phyloP scores from a whole-genome alignment of 2,113 vertebrate species.

The Cepphus grylle region DNA sequence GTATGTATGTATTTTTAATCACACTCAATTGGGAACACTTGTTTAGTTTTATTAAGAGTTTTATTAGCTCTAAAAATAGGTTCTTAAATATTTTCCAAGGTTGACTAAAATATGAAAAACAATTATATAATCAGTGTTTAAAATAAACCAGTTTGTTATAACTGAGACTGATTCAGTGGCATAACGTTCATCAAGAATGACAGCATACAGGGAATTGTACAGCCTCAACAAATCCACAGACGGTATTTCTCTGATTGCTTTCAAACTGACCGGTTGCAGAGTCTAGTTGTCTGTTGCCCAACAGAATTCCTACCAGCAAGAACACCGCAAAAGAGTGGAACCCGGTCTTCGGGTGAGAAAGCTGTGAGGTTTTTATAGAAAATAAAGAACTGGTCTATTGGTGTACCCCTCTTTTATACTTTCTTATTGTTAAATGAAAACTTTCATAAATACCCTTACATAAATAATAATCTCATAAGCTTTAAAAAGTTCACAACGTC shows the following conservation, averaged over 20 bases:
- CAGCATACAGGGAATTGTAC: not conserved
- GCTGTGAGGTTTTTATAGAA: not conserved
- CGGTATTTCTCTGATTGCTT: not conserved
- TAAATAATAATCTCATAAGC: constrained; percentile 39
- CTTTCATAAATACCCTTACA: constrained; percentile 48
- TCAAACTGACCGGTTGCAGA: not conserved
- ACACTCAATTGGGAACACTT: not conserved
- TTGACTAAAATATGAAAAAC: constrained; percentile 41
- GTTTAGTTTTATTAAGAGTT: constrained; percentile 43
- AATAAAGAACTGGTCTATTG: not conserved
- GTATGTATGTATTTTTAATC: not conserved
- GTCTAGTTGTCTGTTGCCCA: not conserved
- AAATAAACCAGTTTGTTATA: constrained; percentile 55
- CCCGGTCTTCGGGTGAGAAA: rapidly evolving
- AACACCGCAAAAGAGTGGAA: not conserved
- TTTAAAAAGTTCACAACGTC: not conserved
- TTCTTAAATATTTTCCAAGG: constrained; percentile 46
- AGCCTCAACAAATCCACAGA: not conserved
- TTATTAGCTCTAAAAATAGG: constrained; percentile 60
- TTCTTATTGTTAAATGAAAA: not conserved
- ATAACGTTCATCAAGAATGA: not conserved
- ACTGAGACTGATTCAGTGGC: constrained; percentile 39
- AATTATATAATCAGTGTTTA: constrained; percentile 30
- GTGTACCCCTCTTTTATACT: not conserved
- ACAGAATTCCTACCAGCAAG: not conserved